Evolutionary conservation across 2,888 invertebrate genomes (phyloP), one percentile per base, ranked within the genome.

Genomic region (Sturmia bella): DNA sequence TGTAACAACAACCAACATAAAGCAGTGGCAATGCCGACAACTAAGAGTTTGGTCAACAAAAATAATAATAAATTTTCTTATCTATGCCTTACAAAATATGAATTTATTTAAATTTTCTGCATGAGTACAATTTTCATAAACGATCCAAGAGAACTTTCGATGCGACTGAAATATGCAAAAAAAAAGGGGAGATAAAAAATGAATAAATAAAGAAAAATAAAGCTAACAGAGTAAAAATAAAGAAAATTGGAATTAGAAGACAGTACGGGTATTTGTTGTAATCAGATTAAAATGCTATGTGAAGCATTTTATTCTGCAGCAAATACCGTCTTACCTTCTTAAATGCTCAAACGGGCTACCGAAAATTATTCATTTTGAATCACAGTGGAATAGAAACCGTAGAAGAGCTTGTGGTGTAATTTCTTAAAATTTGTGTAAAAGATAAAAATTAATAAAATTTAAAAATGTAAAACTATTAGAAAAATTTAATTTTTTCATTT

Each of bases 31-130:
- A 45, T 15, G 48, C 24, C 50, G 75, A 70, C 32, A 80, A 52
- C 75, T 56, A 50, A 17, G 54, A 70, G 74, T 72, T 82, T 70
- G 78, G 78, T 70, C 78, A 78, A 78, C 74, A 82, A 78, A 70
- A 82, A 81, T 64, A 81, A 81, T 66, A 77, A 82, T 74, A 82
- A 82, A 78, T 82, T 75, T 78, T 56, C 82, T 82, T 82, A 75
- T 78, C 78, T 78, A n/a, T 72, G 75, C 74, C 74, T 61, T 68
- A 15, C 74, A 78, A 82, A 82, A 75, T 82, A 82, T 82, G 74
- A 82, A 78, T 82, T 82, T 82, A 82, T 82, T 82, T 78, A 82
- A 82, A 82, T 82, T 82, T 82, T 82, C 78, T 75, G 82, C 82
- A 75, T 82, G 78, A 82, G 78, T 75, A 70, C 74, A 56, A 66